These are phyloP conservation scores for Festucalex cinctus DNA, from an alignment of 2,113 vertebrate species.

Conservation along the genomic window DNA sequence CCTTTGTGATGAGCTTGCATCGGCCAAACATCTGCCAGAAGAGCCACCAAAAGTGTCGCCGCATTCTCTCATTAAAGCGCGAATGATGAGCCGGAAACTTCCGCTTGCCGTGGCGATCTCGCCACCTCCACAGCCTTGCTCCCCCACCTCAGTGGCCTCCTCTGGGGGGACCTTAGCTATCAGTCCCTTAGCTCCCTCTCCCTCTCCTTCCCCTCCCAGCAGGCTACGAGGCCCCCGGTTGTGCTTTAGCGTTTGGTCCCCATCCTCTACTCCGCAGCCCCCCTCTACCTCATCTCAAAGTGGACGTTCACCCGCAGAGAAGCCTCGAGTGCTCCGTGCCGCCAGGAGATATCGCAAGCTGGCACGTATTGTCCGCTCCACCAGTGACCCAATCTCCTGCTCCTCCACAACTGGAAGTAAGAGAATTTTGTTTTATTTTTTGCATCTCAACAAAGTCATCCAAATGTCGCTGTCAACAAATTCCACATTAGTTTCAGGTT, in stretches of 20 bases:
- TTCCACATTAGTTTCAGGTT: background rate
- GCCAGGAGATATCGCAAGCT: conserved; percentile 57
- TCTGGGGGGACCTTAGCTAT: conserved; percentile 60
- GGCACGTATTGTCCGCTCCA: conserved; percentile 82
- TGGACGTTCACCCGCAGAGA: conserved; percentile 42
- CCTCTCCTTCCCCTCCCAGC: conserved; percentile 57
- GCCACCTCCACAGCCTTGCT: conserved; percentile 65
- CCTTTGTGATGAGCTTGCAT: conserved; percentile 65
- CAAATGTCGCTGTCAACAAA: background rate
- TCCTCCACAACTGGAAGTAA: conserved; percentile 76
- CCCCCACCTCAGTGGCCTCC: conserved; percentile 63
- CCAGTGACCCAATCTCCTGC: conserved; percentile 87
- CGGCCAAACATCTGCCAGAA: conserved; percentile 65
- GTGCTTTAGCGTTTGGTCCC: conserved; percentile 78
- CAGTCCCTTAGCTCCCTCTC: conserved; percentile 57
- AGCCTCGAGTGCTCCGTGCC: conserved; percentile 52
- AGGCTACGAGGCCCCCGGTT: conserved; percentile 72
- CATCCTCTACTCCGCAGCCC: conserved; percentile 60
- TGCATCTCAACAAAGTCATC: background rate
- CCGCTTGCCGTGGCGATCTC: conserved; percentile 59
- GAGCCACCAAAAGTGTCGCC: conserved; percentile 53
- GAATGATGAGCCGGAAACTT: conserved; percentile 63
- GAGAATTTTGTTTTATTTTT: conserved; percentile 33
- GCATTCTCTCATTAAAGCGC: conserved; percentile 62
- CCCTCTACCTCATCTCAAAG: conserved; percentile 61